Evolutionary conservation across 2,888 invertebrate genomes (phyloP), one percentile per base, ranked within the genome.

Genomic region (Cheilosia vernalis): DNA sequence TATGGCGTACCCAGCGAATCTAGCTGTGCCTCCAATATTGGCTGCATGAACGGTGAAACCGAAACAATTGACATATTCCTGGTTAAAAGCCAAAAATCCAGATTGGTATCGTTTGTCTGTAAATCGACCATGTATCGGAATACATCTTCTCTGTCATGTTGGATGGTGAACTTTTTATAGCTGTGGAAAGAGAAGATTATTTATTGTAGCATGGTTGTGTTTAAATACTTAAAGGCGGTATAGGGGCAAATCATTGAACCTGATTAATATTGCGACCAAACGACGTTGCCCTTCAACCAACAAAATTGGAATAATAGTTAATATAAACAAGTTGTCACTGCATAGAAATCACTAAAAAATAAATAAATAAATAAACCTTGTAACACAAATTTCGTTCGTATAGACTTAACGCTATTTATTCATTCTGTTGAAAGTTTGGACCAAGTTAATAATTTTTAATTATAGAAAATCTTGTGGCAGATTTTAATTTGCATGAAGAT

Each of bases 1-100:
- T 87, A 91, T 19, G 78, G 70, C 10, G 91, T 90, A 5, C 89
- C 89, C 87, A 91, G 42, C 63, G 88, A 87, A 2, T 88, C 70
- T 5, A 92, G 87, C 3, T 89, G 88, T 40, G 89, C 69, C 82
- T 92, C 91, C 51, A 92, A 91, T 55, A 88, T 78, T 0, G 87
- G 76, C 72, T 91, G 90, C 63, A 88, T 83, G 27, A 73, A 67
- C 0, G 92, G 91, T 10, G 90, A 88, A n/a, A 91, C 92, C 4
- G 91, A 89, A 40, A 92, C 88, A 4, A 92, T 89, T 76, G 92
- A 91, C 88, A 89, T 88, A 74, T 92, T 92, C 4, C 90, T 89
- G 15, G 92, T 89, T 6, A 92, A 87, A 37, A 91, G 87, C 92
- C 92, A 92, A 74, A 92, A 92, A 78, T 92, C 92, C 78, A 92